Evolutionary conservation across 2,888 invertebrate species (phyloP), one percentile per base, ranked within the genome.

Genomic region (Beris morrisii): DNA sequence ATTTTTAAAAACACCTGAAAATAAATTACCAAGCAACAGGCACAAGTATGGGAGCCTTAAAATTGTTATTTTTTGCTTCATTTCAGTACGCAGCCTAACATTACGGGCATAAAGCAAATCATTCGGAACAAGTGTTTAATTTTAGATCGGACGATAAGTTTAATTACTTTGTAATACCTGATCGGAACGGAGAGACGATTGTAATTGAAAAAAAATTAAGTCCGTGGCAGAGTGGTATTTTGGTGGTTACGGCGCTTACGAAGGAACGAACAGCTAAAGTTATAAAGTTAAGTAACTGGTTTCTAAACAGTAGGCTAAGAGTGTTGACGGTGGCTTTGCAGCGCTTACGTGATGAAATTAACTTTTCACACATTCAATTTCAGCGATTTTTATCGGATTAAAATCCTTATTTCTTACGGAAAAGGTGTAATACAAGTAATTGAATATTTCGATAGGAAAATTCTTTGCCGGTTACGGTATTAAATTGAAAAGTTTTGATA

Each of bases 111-210:
- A n/a, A 5, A 43, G 56, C 56, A 56, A 56, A 56, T 56, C 56
- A 56, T 56, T 56, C 56, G 56, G 56, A 56, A 56, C 56, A 56
- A 56, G 56, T 56, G 56, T 56, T 56, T 56, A 38, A 56, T 43
- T 56, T 56, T 13, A 56, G 56, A 56, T 56, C 43, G 56, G 44
- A 43, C 13, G 56, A 56, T 56, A 56, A 56, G 15, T 56, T 56
- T 56, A 56, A 56, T 56, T 56, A 56, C 56, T 56, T 56, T 38
- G 56, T 43, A 43, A 43, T 15, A 43, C 13, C 43, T 7, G 31
- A 30, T 30, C n/a, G 28, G 6, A 22, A 56, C 38, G 13, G 56
- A 15, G 56, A 56, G 56, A 43, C n/a, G 44, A 43, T 43, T 43
- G 38, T 56, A 56, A 56, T 56, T 56, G 56, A 56, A 56, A 56